phyloP scores from a whole-genome alignment of 2,113 vertebrate genomes.

The Cyrtonyx montezumae region DNA sequence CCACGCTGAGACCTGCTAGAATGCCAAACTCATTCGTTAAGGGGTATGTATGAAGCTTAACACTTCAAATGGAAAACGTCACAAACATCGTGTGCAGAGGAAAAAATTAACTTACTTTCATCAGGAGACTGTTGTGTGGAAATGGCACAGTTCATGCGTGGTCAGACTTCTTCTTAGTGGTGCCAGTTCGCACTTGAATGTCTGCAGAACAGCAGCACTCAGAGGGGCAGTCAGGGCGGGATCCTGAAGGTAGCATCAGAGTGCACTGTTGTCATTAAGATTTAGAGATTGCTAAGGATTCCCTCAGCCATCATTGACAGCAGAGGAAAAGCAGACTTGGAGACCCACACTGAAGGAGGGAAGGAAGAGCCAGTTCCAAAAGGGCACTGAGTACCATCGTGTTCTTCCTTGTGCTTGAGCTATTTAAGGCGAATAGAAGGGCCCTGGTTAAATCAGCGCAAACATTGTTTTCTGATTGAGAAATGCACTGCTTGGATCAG shows the following conservation, averaged over 20 bases:
- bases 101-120: not conserved
- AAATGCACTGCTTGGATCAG: not conserved
- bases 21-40: constrained; percentile 77
- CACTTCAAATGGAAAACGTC: not conserved
- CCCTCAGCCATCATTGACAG: not conserved
- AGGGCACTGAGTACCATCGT: not conserved
- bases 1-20: constrained; percentile 71
- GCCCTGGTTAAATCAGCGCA: not conserved
- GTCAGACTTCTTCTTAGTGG: not conserved
- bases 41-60: constrained; percentile 71
- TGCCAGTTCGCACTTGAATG: not conserved
- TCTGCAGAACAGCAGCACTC: not conserved
- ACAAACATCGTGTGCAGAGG: not conserved
- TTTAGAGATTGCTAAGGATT: not conserved
- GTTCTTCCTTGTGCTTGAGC: not conserved
- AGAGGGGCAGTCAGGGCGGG: accelerated
- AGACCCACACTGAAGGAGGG: not conserved
- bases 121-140: not conserved
- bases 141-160: not conserved
- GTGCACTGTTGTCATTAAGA: not conserved
- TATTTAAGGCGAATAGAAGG: not conserved
- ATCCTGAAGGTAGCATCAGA: not conserved
- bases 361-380: not conserved
- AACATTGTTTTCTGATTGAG: not conserved
- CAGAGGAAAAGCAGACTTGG: not conserved